phyloP scores from a whole-genome alignment of 2,888 invertebrate genomes.

The Ichneumon xanthorius region DNA sequence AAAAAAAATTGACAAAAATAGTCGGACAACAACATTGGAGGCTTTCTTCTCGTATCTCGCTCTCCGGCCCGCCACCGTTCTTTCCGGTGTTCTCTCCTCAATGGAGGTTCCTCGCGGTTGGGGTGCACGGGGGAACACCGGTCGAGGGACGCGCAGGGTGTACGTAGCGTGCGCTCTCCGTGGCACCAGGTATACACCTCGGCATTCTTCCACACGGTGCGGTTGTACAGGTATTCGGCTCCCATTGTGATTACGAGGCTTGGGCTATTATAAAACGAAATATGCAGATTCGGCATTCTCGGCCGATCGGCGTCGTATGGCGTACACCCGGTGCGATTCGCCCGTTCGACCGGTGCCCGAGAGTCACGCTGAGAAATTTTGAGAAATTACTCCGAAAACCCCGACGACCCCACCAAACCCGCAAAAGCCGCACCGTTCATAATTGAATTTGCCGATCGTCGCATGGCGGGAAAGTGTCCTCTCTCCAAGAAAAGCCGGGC shows the following conservation, averaged over 20 bases:
- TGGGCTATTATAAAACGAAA: slow-evolving; percentile 64
- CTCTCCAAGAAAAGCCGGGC: too few relatives aligned
- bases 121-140: slow-evolving; percentile 42
- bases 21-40: background rate
- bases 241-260: slow-evolving; percentile 71
- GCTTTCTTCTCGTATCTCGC: background rate
- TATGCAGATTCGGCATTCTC: slow-evolving; percentile 72
- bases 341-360: slow-evolving; percentile 6
- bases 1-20: too few relatives aligned
- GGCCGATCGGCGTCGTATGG: slow-evolving; percentile 42
- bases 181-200: slow-evolving; percentile 28
- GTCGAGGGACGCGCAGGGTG: slow-evolving; percentile 56
- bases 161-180: slow-evolving; percentile 28
- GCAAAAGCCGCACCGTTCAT: background rate
- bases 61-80: background rate
- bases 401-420: background rate
- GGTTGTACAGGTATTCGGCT: slow-evolving; percentile 71
- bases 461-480: background rate
- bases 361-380: slow-evolving; percentile 20
- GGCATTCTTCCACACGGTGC: slow-evolving; percentile 63
- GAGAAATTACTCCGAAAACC: background rate
- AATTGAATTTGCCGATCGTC: background rate
- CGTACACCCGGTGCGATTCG: slow-evolving; percentile 70
- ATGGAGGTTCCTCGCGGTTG: slow-evolving; percentile 17
- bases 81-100: slow-evolving; percentile 12